Evolutionary conservation across 2,797 vertebrate genomes (phyloP), one percentile per base, ranked within the genome.

Genomic region (Cephalopachus bancanus): DNA sequence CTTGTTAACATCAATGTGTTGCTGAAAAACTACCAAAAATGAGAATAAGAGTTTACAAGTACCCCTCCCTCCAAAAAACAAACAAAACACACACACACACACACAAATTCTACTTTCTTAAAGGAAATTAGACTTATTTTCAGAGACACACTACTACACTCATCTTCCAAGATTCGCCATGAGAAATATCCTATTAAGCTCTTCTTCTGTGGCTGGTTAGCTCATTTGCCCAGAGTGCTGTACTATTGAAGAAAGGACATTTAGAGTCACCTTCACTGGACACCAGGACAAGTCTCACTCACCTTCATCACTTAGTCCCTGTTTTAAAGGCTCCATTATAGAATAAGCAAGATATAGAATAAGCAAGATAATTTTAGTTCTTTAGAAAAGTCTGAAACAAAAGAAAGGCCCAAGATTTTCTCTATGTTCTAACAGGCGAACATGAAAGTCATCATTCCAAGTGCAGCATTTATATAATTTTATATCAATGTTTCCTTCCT

Each of bases 361-460:
- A 44, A 44, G 44, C 44, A 84, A 93, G 10, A 69, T 3, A 80
- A 22, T 59, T 65, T 80, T 65, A 75, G n/a, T 71, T 95, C 44
- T 89, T 93, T 90, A 94, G 49, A 96, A 95, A 95, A 81, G 24
- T 57, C 1, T 26, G 26, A 89, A 44, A 3, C 83, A 79, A 84
- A 81, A n/a, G 53, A 76, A 95, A 92, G 55, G n/a, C 30, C 90
- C 24, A 93, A 16, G 3, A 81, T 30, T 69, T 75, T 79, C 72
- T 55, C 7, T 78, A 55, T 24, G 22, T 76, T 84, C 79, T 91
- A 83, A 83, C 2, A 94, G 28, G 33, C 64, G 94, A 65, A 51
- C 51, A 72, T 64, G 30, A 53, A 69, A 71, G 44, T 57, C 10
- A 86, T 60, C 30, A 78, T 74, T 37, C 59, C 30, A 33, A 64